phyloP scores from a whole-genome alignment of 2,888 invertebrate species.

The Volucella inanis region DNA sequence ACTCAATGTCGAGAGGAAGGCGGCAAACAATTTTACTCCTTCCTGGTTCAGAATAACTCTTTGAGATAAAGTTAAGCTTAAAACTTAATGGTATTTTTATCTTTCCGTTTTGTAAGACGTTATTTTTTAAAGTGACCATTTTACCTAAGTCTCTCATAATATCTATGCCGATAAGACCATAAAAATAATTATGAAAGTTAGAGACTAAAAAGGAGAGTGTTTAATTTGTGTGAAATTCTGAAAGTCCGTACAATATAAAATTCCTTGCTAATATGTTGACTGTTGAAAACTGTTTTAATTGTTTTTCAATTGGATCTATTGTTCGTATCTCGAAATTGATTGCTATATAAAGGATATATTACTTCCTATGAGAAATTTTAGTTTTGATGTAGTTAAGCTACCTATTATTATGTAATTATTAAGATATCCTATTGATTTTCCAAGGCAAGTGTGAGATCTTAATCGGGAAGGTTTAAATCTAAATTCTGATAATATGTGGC shows the following conservation, averaged over 20 bases:
- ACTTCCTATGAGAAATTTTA: conserved; percentile 5
- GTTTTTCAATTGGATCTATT: conserved; percentile 25
- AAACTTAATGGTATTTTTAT: conserved; percentile 15
- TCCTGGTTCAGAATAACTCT: conserved; percentile 28
- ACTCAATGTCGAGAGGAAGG: conserved; percentile 60
- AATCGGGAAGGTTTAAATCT: conserved; percentile 16
- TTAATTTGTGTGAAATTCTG: conserved; percentile 52
- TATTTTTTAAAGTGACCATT: conserved; percentile 9
- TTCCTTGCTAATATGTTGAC: conserved; percentile 18
- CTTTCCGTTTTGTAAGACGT: not conserved
- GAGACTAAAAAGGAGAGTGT: conserved; percentile 36
- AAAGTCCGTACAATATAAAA: conserved; percentile 33
- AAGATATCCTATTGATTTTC: conserved; percentile 59
- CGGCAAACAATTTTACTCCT: conserved; percentile 45
- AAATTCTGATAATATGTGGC: conserved; percentile 23
- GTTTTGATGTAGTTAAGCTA: conserved; percentile 12
- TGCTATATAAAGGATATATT: conserved; percentile 41
- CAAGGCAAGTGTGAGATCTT: conserved; percentile 65
- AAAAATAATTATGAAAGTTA: conserved; percentile 44
- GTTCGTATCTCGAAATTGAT: not conserved
- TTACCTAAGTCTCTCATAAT: conserved; percentile 24
- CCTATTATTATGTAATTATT: conserved; percentile 53
- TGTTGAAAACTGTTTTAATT: conserved; percentile 40
- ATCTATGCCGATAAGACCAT: conserved; percentile 40
- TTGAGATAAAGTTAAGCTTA: conserved; percentile 49